Conservation (phyloP, 2,797 vertebrate species). For the Vireo griseus region DNA sequence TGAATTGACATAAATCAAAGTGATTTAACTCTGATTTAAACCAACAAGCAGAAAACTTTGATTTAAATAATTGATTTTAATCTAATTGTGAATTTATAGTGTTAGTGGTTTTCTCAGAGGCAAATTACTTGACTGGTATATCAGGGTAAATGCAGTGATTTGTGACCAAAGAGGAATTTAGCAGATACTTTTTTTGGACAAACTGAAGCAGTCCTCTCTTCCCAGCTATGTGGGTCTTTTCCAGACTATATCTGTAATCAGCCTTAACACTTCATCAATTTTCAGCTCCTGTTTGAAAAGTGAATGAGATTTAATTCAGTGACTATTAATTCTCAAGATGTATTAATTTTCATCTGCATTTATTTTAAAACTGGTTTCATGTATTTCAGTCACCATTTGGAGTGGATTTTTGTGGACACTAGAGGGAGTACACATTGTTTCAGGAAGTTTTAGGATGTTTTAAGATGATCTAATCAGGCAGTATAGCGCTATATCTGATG, state of each 20-base stretch:
- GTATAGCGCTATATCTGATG: neutral
- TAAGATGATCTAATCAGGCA: neutral
- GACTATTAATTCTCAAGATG: neutral
- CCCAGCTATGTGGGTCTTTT: neutral
- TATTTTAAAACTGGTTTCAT: neutral
- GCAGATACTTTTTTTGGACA: neutral
- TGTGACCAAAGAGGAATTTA: neutral
- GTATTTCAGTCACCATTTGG: neutral
- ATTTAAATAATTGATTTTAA: conserved; percentile 51
- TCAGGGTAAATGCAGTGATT: neutral
- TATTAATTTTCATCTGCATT: neutral
- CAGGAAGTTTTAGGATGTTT: neutral
- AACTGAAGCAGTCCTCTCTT: neutral
- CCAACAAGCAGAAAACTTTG: conserved; percentile 18
- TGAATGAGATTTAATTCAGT: neutral
- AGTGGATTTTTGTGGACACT: conserved; percentile 33
- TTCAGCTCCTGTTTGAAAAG: neutral
- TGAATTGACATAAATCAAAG: conserved; percentile 27
- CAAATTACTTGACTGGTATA: neutral
- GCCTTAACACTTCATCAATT: neutral
- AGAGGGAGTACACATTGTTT: conserved; percentile 57
- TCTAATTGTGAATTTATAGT: conserved; percentile 27
- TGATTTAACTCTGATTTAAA: conserved; percentile 23
- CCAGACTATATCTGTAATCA: neutral
- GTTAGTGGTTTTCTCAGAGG: neutral